Conservation (phyloP, 1,140 invertebrate genomes). For the Andrena cerasifolii region DNA sequence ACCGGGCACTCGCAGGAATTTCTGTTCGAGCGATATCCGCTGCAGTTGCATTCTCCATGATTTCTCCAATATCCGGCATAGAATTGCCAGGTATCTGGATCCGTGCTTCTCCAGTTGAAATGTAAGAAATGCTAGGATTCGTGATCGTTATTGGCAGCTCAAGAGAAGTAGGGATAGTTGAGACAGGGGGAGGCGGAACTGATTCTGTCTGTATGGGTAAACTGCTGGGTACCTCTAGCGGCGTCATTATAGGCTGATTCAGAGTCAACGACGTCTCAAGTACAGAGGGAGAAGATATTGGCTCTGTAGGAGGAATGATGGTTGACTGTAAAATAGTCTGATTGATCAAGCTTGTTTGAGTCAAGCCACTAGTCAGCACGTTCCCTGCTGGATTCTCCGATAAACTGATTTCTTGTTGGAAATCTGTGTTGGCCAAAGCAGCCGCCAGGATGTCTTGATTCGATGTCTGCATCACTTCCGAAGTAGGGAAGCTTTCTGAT, state of each 20-base stretch:
- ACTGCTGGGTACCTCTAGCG: constrained; percentile 87
- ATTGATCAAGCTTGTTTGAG: constrained; percentile 76
- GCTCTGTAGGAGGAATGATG: constrained; percentile 77
- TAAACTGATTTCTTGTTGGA: constrained; percentile 84
- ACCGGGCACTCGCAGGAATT: constrained; percentile 71
- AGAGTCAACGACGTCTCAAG: constrained; percentile 88
- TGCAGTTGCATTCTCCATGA: constrained; percentile 63
- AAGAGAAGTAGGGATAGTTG: constrained; percentile 83
- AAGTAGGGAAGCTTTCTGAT: constrained; percentile 65
- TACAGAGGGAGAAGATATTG: constrained; percentile 82
- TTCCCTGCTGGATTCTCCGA: constrained; percentile 71
- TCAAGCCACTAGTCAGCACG: constrained; percentile 70
- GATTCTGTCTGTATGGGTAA: constrained; percentile 79
- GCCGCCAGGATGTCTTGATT: constrained; percentile 89
- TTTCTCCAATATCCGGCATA: constrained; percentile 77
- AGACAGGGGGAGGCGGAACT: constrained; percentile 72
- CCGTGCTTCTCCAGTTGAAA: constrained; percentile 73
- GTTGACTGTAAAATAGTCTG: constrained; percentile 79
- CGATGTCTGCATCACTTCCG: constrained; percentile 75
- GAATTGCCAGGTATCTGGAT: constrained; percentile 73
- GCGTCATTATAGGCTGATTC: constrained; percentile 91
- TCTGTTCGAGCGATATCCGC: constrained; percentile 53
- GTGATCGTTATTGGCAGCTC: constrained; percentile 88
- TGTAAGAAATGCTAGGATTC: constrained; percentile 85
- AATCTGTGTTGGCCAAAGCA: constrained; percentile 89